Conservation (phyloP, 1,140 invertebrate genomes). For the Temnothorax nylanderi region DNA sequence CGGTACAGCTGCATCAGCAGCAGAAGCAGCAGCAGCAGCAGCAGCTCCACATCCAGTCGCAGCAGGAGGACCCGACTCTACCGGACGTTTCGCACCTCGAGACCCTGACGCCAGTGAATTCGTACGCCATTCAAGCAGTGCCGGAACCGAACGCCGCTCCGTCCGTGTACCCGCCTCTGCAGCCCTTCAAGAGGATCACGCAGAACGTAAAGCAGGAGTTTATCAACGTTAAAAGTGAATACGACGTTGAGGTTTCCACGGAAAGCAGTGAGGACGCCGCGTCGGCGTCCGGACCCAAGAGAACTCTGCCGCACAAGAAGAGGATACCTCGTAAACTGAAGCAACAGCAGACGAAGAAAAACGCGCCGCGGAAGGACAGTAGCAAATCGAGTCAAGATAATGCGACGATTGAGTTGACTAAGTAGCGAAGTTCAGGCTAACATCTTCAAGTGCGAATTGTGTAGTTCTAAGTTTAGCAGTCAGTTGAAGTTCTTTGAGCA, state of each 20-base stretch:
- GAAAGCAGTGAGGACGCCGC: conserved; percentile 82
- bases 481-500: conserved; percentile 94
- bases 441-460: conserved; percentile 89
- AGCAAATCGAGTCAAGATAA: conserved; percentile 64
- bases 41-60: conserved; percentile 77
- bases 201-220: conserved; percentile 83
- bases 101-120: conserved; percentile 79
- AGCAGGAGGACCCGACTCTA: conserved; percentile 78
- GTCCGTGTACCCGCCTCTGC: conserved; percentile 75
- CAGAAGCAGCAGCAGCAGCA: conserved; percentile 85
- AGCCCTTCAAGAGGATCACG: conserved; percentile 78
- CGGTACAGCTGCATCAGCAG: conserved; percentile 85
- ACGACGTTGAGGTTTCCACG: conserved; percentile 80
- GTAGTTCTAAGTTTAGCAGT: conserved; percentile 87
- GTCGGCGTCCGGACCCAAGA: conserved; percentile 81
- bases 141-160: conserved; percentile 76
- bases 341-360: conserved; percentile 81
- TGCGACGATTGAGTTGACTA: not conserved
- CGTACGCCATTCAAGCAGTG: conserved; percentile 82
- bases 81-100: conserved; percentile 81
- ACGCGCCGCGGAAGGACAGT: conserved; percentile 72
- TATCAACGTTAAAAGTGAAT: conserved; percentile 83
- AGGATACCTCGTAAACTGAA: conserved; percentile 87
- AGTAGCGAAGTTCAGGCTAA: conserved; percentile 65
- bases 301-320: conserved; percentile 86